phyloP scores from a whole-genome alignment of 1,140 invertebrate genomes.

The Trinorchestia longiramus region DNA sequence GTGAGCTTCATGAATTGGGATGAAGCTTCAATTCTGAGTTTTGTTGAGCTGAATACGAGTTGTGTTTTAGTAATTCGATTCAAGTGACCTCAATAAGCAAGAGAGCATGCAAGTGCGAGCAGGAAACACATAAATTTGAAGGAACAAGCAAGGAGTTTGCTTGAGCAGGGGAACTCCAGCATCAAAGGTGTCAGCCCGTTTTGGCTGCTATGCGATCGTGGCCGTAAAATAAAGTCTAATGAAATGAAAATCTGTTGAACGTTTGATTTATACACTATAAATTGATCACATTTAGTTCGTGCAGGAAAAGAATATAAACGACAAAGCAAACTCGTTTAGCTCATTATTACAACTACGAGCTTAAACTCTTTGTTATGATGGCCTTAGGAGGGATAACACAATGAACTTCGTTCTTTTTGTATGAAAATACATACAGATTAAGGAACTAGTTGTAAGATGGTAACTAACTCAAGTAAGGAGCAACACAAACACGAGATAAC shows the following conservation, averaged over 20 bases:
- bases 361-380: background rate
- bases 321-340: background rate
- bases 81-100: background rate
- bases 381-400: background rate
- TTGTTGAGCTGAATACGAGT: background rate
- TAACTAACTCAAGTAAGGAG: background rate
- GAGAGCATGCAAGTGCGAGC: background rate
- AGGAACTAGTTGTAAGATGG: background rate
- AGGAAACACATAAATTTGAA: background rate
- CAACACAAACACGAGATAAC: background rate
- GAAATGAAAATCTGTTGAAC: background rate
- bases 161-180: background rate
- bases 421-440: background rate
- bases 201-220: background rate
- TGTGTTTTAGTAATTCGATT: background rate
- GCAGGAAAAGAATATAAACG: too few species aligned
- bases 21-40: background rate
- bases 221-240: background rate
- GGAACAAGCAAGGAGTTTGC: background rate
- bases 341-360: background rate
- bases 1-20: background rate
- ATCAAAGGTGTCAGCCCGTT: background rate
- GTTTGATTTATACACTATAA: background rate
- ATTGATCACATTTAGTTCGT: too few species aligned
- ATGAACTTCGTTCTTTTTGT: background rate